phyloP scores from a whole-genome alignment of 2,888 invertebrate genomes.

The Drosophila limbata region DNA sequence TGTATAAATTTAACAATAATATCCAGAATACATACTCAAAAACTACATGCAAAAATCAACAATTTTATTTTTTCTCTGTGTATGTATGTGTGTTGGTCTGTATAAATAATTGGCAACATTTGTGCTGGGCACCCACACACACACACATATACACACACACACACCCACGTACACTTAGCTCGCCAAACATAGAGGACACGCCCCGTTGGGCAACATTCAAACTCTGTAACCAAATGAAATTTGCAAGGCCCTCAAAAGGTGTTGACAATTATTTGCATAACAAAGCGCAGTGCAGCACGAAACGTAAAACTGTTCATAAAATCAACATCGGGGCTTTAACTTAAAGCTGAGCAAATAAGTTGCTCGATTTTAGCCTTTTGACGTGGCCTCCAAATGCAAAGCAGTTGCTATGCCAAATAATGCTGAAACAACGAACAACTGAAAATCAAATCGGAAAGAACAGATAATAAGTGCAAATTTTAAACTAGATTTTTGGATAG shows the following conservation, averaged over 20 bases:
- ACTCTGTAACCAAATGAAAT: slow-evolving; percentile 72
- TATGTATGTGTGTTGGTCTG: slow-evolving; percentile 46
- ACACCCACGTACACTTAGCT: background rate
- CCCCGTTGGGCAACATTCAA: slow-evolving; percentile 61
- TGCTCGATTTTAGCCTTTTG: slow-evolving; percentile 16
- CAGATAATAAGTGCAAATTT: background rate
- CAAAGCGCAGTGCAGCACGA: slow-evolving; percentile 70
- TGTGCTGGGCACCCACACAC: slow-evolving; percentile 61
- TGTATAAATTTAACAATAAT: too few species aligned
- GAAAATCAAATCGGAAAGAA: background rate
- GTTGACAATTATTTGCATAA: slow-evolving; percentile 82
- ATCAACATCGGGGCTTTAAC: slow-evolving; percentile 54
- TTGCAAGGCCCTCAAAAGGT: slow-evolving; percentile 78
- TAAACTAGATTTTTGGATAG: background rate
- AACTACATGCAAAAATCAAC: too few species aligned
- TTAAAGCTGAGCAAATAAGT: slow-evolving; percentile 39
- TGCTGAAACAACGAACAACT: background rate
- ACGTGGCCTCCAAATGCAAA: background rate
- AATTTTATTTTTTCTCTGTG: background rate
- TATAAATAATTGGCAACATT: slow-evolving; percentile 80
- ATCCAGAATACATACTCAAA: too few species aligned
- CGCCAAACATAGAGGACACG: slow-evolving; percentile 39
- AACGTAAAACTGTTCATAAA: slow-evolving; percentile 45
- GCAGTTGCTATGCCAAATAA: slow-evolving; percentile 7
- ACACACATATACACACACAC: slow-evolving; percentile 11